Percentiles rank a stretch among this genome's conserved stretches.
These are phyloP conservation scores for Drosophila mimetica DNA, from an alignment of 2,888 invertebrate genomes.

Conservation along the genomic window DNA sequence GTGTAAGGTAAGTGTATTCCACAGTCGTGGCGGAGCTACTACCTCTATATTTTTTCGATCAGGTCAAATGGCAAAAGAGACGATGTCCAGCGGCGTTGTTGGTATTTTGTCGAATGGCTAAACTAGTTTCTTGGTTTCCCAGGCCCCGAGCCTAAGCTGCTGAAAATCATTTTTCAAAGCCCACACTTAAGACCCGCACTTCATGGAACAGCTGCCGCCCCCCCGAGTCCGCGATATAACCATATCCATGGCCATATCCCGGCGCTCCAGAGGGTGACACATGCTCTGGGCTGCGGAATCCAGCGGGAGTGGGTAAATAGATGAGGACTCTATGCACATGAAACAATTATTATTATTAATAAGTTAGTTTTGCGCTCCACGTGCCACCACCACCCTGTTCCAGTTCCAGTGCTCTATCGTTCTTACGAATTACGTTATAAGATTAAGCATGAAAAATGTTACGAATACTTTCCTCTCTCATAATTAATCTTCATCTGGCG, in stretches of 20 bases:
- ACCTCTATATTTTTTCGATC: not conserved
- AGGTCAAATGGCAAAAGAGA: conserved; percentile 52
- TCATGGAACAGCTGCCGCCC: conserved; percentile 28
- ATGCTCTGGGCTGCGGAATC: conserved; percentile 46
- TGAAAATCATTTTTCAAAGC: conserved; percentile 72
- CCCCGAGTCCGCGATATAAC: conserved; percentile 22
- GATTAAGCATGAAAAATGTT: conserved; percentile 78
- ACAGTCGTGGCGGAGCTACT: not conserved
- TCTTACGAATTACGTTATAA: conserved; percentile 55
- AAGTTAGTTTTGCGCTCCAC: conserved; percentile 70
- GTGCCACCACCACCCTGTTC: conserved; percentile 38
- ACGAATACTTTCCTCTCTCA: conserved; percentile 65
- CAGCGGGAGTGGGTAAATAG: not conserved
- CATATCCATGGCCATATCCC: conserved; percentile 6
- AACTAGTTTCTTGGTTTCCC: conserved; percentile 44
- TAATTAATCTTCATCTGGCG: conserved; percentile 75
- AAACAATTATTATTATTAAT: conserved; percentile 79
- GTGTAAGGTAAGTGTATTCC: not conserved
- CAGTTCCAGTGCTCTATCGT: not conserved
- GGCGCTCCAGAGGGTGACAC: conserved; percentile 59
- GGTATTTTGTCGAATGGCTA: conserved; percentile 9
- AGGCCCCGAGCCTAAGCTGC: conserved; percentile 59
- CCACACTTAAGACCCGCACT: conserved; percentile 52
- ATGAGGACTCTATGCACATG: conserved; percentile 50
- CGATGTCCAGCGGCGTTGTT: conserved; percentile 54